Evolutionary conservation across 2,113 vertebrate species (phyloP), one percentile per base, ranked within the genome.

Genomic region (Oryzias curvinotus): DNA sequence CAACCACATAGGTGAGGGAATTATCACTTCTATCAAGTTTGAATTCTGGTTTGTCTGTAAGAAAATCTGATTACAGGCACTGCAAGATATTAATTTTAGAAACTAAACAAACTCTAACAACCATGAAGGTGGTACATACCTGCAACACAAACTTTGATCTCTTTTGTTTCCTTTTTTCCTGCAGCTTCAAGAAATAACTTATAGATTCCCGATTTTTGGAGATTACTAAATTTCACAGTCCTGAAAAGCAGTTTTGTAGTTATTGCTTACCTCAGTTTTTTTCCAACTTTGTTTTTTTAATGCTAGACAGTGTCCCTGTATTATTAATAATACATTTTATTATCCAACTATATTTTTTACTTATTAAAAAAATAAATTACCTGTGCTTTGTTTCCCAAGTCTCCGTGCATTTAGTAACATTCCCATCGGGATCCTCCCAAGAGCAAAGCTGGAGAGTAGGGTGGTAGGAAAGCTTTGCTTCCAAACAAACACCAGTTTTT

Each of bases 141-240:
- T 81, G 82, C 90, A 81, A 97, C 83, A 42, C 93, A 92, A 41
- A 97, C 77, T 1, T 81, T 92, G 64, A 96, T 89, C 30, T 25
- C 91, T 84, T 90, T 93, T 47, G 86, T 95, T 57, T 85, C 62
- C 0, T 70, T 71, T 1, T 52, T 49, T 8, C 87, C 89, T 59
- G 88, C 93, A 63, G 94, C 95, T 85, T 93, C 90, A 16, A 94
- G 83, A 47, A 93, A 89, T 69, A 99, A 92, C 41, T 91, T 66
- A 42, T 98, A 97, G 46, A 90, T 81, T 30, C 96, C 96, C 19
- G 95, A 85, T 70, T 87, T 77, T n/a, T 89, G 86, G 26, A 82
- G 87, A 45, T 87, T 55, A 80, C 94, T 95, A 56, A 94, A 85
- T 55, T 77, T 83, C 54, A 90, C 93, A 68, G 88, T 78, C 55